These are phyloP conservation scores for Bhutanitis thaidina DNA, from an alignment of 2,888 invertebrate species.

Conservation along the genomic window DNA sequence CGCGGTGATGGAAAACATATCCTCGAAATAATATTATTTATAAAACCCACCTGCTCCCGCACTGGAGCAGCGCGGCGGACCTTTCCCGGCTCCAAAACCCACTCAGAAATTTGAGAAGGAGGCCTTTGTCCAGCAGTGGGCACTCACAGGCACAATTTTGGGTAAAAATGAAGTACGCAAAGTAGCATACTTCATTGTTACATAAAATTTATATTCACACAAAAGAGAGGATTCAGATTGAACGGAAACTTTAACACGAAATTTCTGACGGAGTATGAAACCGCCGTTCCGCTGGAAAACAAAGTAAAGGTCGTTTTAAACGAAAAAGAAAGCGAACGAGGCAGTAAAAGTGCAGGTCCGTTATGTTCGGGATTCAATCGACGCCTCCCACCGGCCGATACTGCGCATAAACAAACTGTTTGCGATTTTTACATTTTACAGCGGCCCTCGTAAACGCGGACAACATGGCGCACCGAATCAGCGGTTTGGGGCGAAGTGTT, in stretches of 20 bases:
- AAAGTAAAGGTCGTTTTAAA: constrained; percentile 1
- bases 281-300: constrained; percentile 3
- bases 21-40: too few species aligned
- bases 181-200: too few species aligned
- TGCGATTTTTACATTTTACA: constrained; percentile 73
- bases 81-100: too few species aligned
- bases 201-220: too few species aligned
- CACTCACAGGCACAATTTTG: too few species aligned
- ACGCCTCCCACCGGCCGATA: constrained; percentile 42
- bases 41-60: too few species aligned
- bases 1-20: too few species aligned
- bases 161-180: too few species aligned
- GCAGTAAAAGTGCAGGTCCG: constrained; percentile 57
- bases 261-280: constrained; percentile 2
- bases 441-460: constrained; percentile 64
- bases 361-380: constrained; percentile 49
- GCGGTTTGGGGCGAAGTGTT: constrained; percentile 43
- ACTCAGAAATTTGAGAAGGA: too few species aligned
- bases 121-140: too few species aligned
- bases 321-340: constrained; percentile 22
- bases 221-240: too few species aligned
- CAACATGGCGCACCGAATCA: constrained; percentile 66
- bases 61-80: too few species aligned
- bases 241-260: background rate
- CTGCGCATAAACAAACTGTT: constrained; percentile 74